Conservation (phyloP, 2,888 invertebrate species). For the Drosophila algonquin region DNA sequence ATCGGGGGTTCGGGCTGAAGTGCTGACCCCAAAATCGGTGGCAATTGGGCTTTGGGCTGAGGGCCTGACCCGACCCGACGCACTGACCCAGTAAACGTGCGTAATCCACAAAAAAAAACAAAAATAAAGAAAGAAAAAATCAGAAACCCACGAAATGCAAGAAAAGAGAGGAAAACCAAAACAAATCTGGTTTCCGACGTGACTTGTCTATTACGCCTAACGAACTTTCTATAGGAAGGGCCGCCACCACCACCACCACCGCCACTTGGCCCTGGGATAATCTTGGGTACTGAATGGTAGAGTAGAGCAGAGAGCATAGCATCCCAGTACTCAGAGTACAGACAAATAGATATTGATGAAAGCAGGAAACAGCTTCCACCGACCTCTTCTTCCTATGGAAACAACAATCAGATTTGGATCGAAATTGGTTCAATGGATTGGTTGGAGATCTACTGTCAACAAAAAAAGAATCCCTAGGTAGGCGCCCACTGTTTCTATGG, state of each 20-base stretch:
- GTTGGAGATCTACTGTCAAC: too few species aligned
- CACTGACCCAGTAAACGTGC: conserved; percentile 67
- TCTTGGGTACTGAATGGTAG: conserved; percentile 31
- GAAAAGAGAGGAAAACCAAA: conserved; percentile 30
- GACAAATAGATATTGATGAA: neutral
- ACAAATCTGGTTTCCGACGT: conserved; percentile 70
- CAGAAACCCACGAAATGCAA: conserved; percentile 5
- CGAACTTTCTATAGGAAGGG: conserved; percentile 64
- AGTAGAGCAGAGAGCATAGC: neutral
- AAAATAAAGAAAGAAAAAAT: conserved; percentile 36
- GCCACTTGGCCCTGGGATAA: conserved; percentile 64
- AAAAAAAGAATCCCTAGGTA: too few species aligned
- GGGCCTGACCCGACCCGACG: neutral
- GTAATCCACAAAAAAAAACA: conserved; percentile 54
- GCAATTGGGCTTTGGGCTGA: neutral
- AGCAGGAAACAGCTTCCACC: neutral
- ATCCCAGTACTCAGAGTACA: neutral
- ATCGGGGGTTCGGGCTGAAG: neutral
- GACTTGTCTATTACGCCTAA: conserved; percentile 75
- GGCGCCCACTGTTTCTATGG: neutral
- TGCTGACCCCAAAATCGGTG: conserved; percentile 18
- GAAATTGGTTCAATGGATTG: neutral
- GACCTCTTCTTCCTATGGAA: neutral
- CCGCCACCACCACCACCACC: neutral
- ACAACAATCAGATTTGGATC: neutral